Evolutionary conservation across 2,797 vertebrate genomes (phyloP).

Genomic region (Onychomys arenicola): DNA sequence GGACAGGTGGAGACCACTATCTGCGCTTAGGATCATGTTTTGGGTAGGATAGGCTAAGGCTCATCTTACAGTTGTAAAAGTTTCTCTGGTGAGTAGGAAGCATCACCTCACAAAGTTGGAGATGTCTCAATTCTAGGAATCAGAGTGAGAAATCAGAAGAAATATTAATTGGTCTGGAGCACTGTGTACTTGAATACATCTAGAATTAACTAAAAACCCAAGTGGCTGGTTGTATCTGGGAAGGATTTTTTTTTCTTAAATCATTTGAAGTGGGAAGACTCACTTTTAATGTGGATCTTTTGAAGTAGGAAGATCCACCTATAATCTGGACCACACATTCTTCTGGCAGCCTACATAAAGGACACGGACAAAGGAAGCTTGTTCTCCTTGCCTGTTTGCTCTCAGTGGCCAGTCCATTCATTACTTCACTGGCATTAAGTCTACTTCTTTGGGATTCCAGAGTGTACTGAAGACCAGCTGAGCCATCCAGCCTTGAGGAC

Average conservation of each 20-base stretch:
- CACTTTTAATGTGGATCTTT: not conserved
- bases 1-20: not conserved
- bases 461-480: not conserved
- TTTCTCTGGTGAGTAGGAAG: not conserved
- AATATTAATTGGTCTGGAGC: not conserved
- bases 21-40: not conserved
- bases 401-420: not conserved
- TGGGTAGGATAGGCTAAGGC: not conserved
- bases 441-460: not conserved
- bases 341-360: not conserved
- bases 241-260: not conserved
- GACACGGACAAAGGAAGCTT: no score
- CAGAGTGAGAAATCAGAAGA: not conserved
- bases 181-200: not conserved
- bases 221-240: not conserved
- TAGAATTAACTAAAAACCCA: not conserved
- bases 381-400: not conserved
- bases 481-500: not conserved
- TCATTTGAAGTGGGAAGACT: not conserved
- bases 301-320: not conserved
- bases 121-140: not conserved
- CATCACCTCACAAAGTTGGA: not conserved
- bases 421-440: not conserved
- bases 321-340: not conserved
- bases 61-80: not conserved